These are phyloP conservation scores for Hydra vulgaris DNA, from an alignment of 30 jellyfish, hydroid and myxozoan genomes.

Conservation along the genomic window DNA sequence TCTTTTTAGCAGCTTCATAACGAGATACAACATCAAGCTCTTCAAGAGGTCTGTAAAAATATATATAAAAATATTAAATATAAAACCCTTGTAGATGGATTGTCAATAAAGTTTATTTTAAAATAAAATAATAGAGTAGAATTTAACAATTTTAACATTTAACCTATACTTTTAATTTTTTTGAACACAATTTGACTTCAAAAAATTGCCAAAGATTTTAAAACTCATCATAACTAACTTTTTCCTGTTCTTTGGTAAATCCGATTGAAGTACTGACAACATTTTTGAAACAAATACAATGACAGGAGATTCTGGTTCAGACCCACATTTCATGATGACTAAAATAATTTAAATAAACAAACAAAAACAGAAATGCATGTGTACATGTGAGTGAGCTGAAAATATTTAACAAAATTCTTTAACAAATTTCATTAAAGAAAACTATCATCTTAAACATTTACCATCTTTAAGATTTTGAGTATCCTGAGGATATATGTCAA, in stretches of 20 bases:
- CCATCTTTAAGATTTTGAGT: conserved; percentile 62
- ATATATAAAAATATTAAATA: neutral
- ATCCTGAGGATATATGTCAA: conserved; percentile 55
- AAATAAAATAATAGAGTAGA: too few relatives aligned
- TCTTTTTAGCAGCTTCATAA: conserved; percentile 69
- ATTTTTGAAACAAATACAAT: conserved; percentile 84
- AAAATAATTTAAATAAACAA: neutral
- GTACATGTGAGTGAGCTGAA: neutral
- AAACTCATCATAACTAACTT: conserved; percentile 29
- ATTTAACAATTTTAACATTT: too few relatives aligned
- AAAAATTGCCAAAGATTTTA: neutral
- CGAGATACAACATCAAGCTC: conserved; percentile 46
- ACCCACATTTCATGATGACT: conserved; percentile 53
- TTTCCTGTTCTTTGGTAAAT: conserved; percentile 55
- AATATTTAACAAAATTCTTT: neutral
- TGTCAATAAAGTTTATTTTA: too few relatives aligned
- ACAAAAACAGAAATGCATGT: neutral
- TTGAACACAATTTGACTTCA: neutral
- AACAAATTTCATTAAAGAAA: neutral
- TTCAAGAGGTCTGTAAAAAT: conserved; percentile 56
- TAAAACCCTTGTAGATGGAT: too few relatives aligned
- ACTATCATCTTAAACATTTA: conserved; percentile 2
- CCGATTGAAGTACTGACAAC: conserved; percentile 58
- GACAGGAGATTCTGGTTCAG: conserved; percentile 60
- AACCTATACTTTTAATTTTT: too few relatives aligned